Conservation (phyloP, 2,797 vertebrate genomes). For the Propithecus deckenii region DNA sequence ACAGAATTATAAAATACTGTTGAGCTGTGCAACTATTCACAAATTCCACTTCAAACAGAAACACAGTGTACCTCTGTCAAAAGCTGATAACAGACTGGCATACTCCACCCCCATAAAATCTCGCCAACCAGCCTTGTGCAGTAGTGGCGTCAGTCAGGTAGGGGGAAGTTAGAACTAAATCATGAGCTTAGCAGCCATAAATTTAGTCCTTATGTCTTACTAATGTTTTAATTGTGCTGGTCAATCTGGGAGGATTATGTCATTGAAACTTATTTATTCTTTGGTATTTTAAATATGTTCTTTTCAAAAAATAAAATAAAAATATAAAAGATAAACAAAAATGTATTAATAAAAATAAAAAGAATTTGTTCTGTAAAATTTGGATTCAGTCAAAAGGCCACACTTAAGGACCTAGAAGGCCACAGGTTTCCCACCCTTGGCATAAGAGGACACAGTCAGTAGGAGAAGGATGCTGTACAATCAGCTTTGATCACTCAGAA, state of each 20-base stretch:
- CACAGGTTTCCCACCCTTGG: neutral
- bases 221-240: neutral
- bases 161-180: neutral
- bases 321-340: neutral
- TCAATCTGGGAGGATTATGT: neutral
- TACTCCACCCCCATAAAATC: neutral
- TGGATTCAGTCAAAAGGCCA: neutral
- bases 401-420: neutral
- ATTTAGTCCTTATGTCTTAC: neutral
- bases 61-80: neutral
- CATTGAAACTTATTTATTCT: neutral
- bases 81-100: neutral
- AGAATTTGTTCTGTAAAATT: neutral
- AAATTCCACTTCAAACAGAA: neutral
- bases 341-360: neutral
- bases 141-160: neutral
- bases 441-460: slow-evolving; percentile 17
- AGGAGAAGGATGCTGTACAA: neutral
- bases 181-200: neutral
- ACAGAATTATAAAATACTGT: neutral
- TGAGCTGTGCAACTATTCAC: neutral
- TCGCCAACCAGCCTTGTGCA: neutral
- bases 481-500: neutral
- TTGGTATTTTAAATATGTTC: neutral
- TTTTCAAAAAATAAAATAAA: neutral